A percentile compares a stretch with the other conserved stretches of the same genome.
Conservation (phyloP, 2,113 vertebrate genomes). For the human (Homo sapiens) region DNA sequence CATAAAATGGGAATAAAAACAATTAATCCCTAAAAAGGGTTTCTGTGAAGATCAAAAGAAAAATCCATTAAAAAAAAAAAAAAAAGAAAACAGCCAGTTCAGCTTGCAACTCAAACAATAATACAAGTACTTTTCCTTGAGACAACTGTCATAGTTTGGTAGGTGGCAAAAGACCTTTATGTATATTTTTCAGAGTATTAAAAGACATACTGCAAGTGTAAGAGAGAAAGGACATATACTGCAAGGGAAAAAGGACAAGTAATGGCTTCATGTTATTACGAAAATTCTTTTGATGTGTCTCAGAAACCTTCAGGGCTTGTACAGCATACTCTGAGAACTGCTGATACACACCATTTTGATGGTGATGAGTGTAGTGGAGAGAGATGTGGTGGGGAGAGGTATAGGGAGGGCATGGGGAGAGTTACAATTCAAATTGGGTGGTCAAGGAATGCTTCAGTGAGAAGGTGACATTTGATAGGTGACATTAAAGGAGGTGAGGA, state of each 20-base stretch:
- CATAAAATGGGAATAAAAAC: not conserved
- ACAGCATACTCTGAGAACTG: not conserved
- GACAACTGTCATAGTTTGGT: not conserved
- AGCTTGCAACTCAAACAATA: not conserved
- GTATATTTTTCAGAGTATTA: not conserved
- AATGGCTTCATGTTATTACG: not conserved
- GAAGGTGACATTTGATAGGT: not conserved
- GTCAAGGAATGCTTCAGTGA: not conserved
- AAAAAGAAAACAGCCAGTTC: not conserved
- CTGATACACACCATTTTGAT: too few relatives aligned
- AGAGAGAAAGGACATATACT: not conserved
- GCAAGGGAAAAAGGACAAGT: not conserved
- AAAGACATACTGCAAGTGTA: not conserved
- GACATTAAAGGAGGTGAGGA: not conserved
- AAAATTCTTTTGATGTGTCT: not conserved
- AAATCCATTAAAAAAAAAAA: not conserved
- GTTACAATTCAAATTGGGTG: not conserved
- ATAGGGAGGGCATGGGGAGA: fast-evolving
- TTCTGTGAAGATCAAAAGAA: not conserved
- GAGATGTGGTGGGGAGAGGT: not conserved
- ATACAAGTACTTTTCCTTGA: not conserved
- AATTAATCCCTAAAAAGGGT: not conserved
- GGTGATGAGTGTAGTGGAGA: too few relatives aligned
- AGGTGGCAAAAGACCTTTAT: not conserved
- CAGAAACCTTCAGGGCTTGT: not conserved